phyloP scores from a whole-genome alignment of 2,113 vertebrate genomes.

The Saimiri boliviensis region DNA sequence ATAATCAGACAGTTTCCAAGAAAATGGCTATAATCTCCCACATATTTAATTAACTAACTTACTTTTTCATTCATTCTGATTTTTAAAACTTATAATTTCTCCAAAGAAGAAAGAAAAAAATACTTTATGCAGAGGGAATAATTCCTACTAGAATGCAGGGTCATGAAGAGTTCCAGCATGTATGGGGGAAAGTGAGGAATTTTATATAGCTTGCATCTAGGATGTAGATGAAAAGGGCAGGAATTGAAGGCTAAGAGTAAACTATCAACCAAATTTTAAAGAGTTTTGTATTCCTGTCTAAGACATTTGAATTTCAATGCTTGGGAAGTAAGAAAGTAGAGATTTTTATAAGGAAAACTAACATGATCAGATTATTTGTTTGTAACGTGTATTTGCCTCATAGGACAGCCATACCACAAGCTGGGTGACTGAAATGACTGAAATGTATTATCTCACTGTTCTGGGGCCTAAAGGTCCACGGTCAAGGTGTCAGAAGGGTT shows the following conservation, averaged over 20 bases:
- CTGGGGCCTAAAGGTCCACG: background rate
- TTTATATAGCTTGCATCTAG: background rate
- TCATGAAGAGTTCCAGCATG: background rate
- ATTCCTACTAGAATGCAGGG: background rate
- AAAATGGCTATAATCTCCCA: background rate
- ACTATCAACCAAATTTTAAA: background rate
- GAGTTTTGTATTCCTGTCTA: background rate
- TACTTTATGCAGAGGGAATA: background rate
- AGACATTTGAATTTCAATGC: background rate
- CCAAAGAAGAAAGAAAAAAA: background rate
- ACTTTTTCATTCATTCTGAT: background rate
- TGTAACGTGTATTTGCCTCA: background rate
- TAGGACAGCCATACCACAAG: background rate
- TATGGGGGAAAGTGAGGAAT: background rate
- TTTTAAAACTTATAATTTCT: background rate
- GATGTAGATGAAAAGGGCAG: background rate
- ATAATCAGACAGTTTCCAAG: background rate
- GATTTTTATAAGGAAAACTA: background rate
- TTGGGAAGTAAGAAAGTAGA: background rate
- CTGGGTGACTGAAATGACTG: background rate
- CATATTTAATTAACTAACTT: slow-evolving; percentile 5
- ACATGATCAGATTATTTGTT: background rate
- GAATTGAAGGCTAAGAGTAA: background rate
- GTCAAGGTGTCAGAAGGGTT: background rate
- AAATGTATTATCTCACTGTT: background rate